These are phyloP conservation scores for Lampropteryx suffumata DNA, from an alignment of 2,888 invertebrate genomes.

Conservation along the genomic window DNA sequence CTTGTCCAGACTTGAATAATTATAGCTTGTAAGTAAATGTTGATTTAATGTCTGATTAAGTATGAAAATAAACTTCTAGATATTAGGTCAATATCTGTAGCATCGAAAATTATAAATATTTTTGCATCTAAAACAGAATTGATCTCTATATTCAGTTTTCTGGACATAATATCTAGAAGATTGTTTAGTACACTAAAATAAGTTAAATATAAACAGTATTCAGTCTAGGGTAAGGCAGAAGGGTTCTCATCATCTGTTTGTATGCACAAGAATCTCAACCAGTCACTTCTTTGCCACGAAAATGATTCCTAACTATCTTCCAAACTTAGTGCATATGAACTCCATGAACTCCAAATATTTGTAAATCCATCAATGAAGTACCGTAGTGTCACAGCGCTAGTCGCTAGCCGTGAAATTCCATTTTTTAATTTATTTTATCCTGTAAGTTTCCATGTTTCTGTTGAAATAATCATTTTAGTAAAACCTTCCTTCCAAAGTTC, in stretches of 20 bases:
- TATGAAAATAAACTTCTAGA: conserved; percentile 4
- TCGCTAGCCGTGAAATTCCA: conserved; percentile 30
- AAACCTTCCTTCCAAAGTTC: conserved; percentile 26
- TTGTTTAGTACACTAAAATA: conserved; percentile 12
- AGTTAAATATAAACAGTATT: conserved; percentile 13
- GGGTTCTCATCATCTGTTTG: conserved; percentile 35
- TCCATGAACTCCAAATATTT: conserved; percentile 5
- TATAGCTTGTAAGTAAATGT: conserved; percentile 17
- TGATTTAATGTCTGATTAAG: conserved; percentile 9
- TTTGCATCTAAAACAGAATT: neutral
- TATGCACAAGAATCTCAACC: conserved; percentile 50
- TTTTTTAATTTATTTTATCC: conserved; percentile 41
- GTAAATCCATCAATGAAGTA: conserved; percentile 14
- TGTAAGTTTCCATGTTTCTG: conserved; percentile 36
- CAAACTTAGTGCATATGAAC: conserved; percentile 22
- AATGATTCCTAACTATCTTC: conserved; percentile 10
- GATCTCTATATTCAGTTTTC: conserved; percentile 7
- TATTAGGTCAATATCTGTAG: neutral
- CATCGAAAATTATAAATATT: neutral
- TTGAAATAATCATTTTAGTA: conserved; percentile 26
- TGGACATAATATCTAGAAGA: conserved; percentile 2
- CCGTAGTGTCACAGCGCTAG: conserved; percentile 21
- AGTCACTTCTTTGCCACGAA: neutral
- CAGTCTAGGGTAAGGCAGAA: conserved; percentile 32
- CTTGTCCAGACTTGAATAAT: conserved; percentile 16